Conservation (phyloP, 2,113 vertebrate species). For the Dascyllus trimaculatus region DNA sequence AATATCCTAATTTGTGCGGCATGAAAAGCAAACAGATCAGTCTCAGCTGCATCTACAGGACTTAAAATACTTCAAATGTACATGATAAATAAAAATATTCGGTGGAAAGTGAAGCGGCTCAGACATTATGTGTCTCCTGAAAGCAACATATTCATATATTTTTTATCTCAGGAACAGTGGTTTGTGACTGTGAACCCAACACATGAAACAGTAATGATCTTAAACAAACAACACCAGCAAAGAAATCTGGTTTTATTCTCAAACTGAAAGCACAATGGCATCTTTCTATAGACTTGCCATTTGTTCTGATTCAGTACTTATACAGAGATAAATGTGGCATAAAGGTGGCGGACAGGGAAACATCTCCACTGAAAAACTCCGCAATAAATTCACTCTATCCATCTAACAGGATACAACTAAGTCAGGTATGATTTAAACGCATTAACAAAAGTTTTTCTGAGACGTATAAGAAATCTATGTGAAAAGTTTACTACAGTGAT, state of each 20-base stretch:
- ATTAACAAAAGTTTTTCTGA: not conserved
- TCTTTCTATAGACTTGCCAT: not conserved
- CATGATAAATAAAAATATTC: not conserved
- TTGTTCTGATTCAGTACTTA: slow-evolving; percentile 15
- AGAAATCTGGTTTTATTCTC: not conserved
- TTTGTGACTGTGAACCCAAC: not conserved
- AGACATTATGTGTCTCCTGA: not conserved
- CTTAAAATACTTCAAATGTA: not conserved
- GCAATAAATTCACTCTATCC: slow-evolving; percentile 19
- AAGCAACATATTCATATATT: slow-evolving; percentile 14
- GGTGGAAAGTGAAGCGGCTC: not conserved
- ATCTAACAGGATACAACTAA: not conserved
- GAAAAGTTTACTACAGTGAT: not conserved
- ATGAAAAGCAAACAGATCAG: not conserved
- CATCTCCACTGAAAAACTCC: not conserved
- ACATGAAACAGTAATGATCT: slow-evolving; percentile 2
- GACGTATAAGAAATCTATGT: not conserved
- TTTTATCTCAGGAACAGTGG: not conserved
- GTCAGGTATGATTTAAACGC: slow-evolving; percentile 4
- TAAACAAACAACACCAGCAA: not conserved
- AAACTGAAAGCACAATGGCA: not conserved
- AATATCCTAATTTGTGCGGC: not conserved
- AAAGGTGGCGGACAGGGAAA: slow-evolving; percentile 12
- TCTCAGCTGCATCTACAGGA: not conserved
- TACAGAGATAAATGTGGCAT: not conserved